phyloP scores from a whole-genome alignment of 2,888 invertebrate genomes.

The Ennomos fuscantarius region DNA sequence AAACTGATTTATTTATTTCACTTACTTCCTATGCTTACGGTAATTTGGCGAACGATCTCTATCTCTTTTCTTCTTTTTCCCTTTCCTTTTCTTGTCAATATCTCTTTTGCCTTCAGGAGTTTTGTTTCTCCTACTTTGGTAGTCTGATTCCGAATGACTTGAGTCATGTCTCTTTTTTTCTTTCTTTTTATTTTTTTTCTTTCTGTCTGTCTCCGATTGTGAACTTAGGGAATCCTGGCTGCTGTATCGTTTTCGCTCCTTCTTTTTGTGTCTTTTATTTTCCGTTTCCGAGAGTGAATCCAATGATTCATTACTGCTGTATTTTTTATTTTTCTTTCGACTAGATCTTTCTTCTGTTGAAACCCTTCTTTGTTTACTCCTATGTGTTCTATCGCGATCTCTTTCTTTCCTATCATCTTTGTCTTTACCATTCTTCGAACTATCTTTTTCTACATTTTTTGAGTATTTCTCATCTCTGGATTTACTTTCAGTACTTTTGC shows the following conservation, averaged over 20 bases:
- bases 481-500: constrained; percentile 28
- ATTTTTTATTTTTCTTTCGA: constrained; percentile 30
- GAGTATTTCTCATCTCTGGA: constrained; percentile 27
- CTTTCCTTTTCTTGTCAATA: constrained; percentile 85
- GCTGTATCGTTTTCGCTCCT: constrained; percentile 26
- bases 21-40: constrained; percentile 79
- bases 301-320: constrained; percentile 36
- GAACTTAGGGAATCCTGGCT: constrained; percentile 35
- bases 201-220: constrained; percentile 29
- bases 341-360: constrained; percentile 50
- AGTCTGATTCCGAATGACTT: constrained; percentile 51
- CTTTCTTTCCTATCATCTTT: constrained; percentile 23
- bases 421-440: constrained; percentile 17
- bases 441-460: constrained; percentile 18
- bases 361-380: constrained; percentile 44
- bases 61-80: constrained; percentile 82
- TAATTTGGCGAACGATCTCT: constrained; percentile 81
- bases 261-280: constrained; percentile 24
- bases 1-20: constrained; percentile 23
- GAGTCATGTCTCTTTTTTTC: constrained; percentile 41
- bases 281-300: constrained; percentile 27
- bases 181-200: constrained; percentile 28
- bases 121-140: constrained; percentile 48
- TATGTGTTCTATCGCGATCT: constrained; percentile 37
- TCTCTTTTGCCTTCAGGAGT: constrained; percentile 74